These are phyloP conservation scores for Conchocele bisecta DNA, from an alignment of 2,888 invertebrate genomes.

Conservation along the genomic window DNA sequence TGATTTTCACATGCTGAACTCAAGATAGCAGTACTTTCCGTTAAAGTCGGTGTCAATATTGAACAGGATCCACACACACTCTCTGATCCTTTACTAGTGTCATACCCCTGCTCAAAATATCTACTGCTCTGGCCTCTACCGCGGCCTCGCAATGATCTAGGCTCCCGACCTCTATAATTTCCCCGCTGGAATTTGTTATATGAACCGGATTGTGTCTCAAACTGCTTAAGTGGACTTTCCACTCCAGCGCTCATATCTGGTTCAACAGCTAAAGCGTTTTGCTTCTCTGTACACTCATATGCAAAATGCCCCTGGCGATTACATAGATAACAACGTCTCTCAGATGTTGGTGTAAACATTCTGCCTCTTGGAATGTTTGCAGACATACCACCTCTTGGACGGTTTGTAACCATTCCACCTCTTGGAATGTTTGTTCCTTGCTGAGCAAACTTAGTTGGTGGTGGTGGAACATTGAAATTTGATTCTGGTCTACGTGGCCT, in stretches of 20 bases:
- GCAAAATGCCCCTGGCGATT: not conserved
- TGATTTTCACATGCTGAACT: slow-evolving; percentile 5
- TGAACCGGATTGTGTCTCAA: not conserved
- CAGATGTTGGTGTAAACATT: not conserved
- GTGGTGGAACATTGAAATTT: not conserved
- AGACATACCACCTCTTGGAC: no score
- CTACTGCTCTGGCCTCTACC: not conserved
- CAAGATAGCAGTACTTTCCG: not conserved
- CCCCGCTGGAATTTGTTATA: not conserved
- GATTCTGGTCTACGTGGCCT: not conserved
- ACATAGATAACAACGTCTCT: slow-evolving; percentile 6
- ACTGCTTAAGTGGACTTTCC: not conserved
- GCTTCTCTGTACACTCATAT: not conserved
- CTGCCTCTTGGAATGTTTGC: not conserved
- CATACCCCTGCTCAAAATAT: not conserved
- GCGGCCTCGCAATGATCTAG: not conserved
- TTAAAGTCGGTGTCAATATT: not conserved
- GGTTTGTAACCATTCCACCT: no score
- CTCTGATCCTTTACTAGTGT: not conserved
- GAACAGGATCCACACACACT: slow-evolving; percentile 1
- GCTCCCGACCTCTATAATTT: not conserved
- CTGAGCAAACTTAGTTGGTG: not conserved
- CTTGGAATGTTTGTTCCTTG: no score
- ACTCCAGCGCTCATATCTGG: not conserved
- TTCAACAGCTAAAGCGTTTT: not conserved